Evolutionary conservation across 2,797 vertebrate species (phyloP).

Genomic region (Lacerta viridis): DNA sequence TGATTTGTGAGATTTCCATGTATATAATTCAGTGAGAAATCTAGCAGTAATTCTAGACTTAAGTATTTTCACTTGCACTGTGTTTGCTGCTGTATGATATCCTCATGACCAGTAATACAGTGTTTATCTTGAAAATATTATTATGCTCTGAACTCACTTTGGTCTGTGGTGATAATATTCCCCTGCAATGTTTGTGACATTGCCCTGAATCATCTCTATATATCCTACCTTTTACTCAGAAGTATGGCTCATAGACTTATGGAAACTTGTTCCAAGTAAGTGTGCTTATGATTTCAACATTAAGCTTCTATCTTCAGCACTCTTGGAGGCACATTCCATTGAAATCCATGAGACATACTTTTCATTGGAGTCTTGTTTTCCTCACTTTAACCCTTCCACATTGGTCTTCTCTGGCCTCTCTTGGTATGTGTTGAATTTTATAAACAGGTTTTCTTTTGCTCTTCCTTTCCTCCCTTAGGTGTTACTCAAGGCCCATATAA

Average conservation of each 20-base stretch:
- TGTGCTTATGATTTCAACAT: constrained; percentile 1
- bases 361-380: not conserved
- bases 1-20: not conserved
- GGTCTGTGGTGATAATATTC: not conserved
- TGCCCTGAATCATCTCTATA: constrained; percentile 31
- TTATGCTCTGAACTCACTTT: not conserved
- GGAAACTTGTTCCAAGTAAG: constrained; percentile 1
- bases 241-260: not conserved
- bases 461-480: not conserved
- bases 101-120: not conserved
- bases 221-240: not conserved
- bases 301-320: constrained; percentile 1
- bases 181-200: constrained; percentile 12
- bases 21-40: constrained; percentile 4
- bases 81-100: constrained; percentile 23
- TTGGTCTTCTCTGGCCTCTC: not conserved
- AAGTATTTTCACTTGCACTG: not conserved
- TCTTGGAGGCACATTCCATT: constrained; percentile 10
- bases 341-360: not conserved
- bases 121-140: constrained; percentile 7
- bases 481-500: not conserved
- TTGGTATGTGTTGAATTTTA: not conserved
- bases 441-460: not conserved
- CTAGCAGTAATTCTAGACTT: not conserved
- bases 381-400: not conserved